Evolutionary conservation across 2,113 vertebrate genomes (phyloP), one percentile per base, ranked within the genome.

Genomic region (Siniperca chuatsi): DNA sequence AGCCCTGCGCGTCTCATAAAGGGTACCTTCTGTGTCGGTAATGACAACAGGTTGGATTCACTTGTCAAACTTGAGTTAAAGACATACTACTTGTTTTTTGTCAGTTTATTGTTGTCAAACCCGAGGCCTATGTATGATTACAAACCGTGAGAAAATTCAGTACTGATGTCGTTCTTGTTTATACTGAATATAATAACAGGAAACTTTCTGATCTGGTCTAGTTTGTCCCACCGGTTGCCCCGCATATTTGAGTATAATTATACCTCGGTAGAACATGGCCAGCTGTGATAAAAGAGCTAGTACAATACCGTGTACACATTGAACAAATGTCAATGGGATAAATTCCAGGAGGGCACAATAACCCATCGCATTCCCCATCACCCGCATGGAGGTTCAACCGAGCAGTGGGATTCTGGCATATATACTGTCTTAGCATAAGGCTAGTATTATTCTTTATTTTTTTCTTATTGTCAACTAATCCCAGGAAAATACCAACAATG

Each of bases 61-160:
- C 55, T 2, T 15, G 57, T 66, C 18, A 12, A 71, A 74, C 44
- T n/a, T 64, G 46, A 33, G 29, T 29, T 20, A 4, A 57, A 46
- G 58, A 29, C 29, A 72, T 37, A 33, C 33, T 33, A n/a, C 9
- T 4, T 21, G 18, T 64, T 65, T 64, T 50, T 1, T 1, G 18
- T n/a, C 18, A n/a, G 9, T 46, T 78, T 42, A 16, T 67, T 52
- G 54, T 10, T 6, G 29, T 81, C 64, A 66, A 2, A 46, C 18
- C 0, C 0, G 5, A 61, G 5, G 12, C 29, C 8, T 11, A 0
- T 9, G 20, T 54, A 35, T 23, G 23, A 33, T 37, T 18, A 13
- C 4, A 23, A 11, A 65, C 46, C 82, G 88, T 93, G 86, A 69
- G 89, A 90, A 87, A 77, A 50, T 18, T 7, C 48, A n/a, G 18